Evolutionary conservation across 2,888 invertebrate genomes (phyloP), one percentile per base, ranked within the genome.

Genomic region (Sesamia inferens): DNA sequence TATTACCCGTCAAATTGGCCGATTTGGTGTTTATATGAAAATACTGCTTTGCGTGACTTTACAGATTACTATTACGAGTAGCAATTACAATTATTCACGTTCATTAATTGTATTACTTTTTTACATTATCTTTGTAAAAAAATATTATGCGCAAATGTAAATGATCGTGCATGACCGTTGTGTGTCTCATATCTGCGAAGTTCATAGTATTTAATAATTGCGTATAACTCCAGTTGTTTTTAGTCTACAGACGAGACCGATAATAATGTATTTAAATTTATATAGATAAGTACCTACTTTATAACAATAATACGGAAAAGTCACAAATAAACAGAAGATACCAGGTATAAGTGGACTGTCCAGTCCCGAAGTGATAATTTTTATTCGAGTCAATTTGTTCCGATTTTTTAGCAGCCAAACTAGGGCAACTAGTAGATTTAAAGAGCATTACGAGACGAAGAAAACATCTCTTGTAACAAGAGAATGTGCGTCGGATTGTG

Each of bases 181-280:
- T 68, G 74, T 11, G 74, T 62, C 51, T 54, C 77, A 83, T 83
- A 81, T 64, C 63, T 68, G 85, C 78, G 83, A 88, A 82, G 83
- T 87, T 85, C 81, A 87, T 74, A 63, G n/a, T 47, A 75, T 74
- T 70, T 62, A 75, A 81, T 64, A 75, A 81, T 78, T 88, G 82
- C 85, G 87, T 82, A 76, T 79, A 67, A 84, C 70, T 72, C 57
- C 58, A 74, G 39, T 71, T 80, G 58, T 74, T 71, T 81, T 81
- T 55, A 65, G 64, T 66, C 24, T 73, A 68, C 71, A 59, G 16
- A 66, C 59, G 54, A 66, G 2, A 68, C 42, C 39, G 78, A 81
- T 79, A 78, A 76, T 51, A 59, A 57, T 59, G 47, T 74, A 62
- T 67, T 73, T 48, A 47, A 73, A 62, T 67, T 73, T 48, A 44